Percentiles rank a stretch among this genome's conserved stretches.
phyloP scores from a whole-genome alignment of 1,140 invertebrate genomes.

The Cardiocondyla obscurior region DNA sequence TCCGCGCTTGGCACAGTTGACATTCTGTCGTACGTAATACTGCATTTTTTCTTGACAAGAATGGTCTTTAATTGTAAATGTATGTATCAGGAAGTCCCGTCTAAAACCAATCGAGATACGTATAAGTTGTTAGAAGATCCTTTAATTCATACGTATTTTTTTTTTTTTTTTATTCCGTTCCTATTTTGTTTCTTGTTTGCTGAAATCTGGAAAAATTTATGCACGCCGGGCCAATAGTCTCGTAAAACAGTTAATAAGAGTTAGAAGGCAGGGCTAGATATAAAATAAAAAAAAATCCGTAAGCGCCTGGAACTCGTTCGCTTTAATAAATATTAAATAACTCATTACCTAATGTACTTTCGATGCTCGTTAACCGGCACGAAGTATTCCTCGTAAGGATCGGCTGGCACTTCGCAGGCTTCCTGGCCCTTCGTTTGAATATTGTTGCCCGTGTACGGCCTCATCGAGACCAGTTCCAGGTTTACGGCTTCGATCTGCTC shows the following conservation, averaged over 20 bases:
- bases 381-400: slow-evolving; percentile 92
- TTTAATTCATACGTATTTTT: background rate
- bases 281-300: slow-evolving; percentile 21
- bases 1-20: background rate
- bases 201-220: slow-evolving; percentile 1
- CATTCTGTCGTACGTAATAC: background rate
- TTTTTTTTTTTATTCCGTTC: background rate
- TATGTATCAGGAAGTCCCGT: background rate
- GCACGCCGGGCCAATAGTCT: slow-evolving; percentile 65
- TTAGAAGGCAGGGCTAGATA: slow-evolving; percentile 59
- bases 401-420: slow-evolving; percentile 86
- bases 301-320: slow-evolving; percentile 33
- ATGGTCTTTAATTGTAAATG: background rate
- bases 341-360: slow-evolving; percentile 91
- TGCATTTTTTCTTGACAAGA: background rate
- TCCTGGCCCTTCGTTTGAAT: slow-evolving; percentile 89
- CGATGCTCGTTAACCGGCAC: slow-evolving; percentile 93
- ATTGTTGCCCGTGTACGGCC: slow-evolving; percentile 86
- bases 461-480: slow-evolving; percentile 91
- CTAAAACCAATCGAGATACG: background rate
- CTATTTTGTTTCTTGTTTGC: background rate
- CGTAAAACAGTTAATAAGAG: slow-evolving; percentile 55
- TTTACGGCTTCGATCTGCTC: slow-evolving; percentile 89
- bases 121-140: background rate
- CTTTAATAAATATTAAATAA: slow-evolving; percentile 8